Base-by-base conservation (phyloP, 2,113 vertebrate species). In the Aspiorhynchus laticeps region DNA sequence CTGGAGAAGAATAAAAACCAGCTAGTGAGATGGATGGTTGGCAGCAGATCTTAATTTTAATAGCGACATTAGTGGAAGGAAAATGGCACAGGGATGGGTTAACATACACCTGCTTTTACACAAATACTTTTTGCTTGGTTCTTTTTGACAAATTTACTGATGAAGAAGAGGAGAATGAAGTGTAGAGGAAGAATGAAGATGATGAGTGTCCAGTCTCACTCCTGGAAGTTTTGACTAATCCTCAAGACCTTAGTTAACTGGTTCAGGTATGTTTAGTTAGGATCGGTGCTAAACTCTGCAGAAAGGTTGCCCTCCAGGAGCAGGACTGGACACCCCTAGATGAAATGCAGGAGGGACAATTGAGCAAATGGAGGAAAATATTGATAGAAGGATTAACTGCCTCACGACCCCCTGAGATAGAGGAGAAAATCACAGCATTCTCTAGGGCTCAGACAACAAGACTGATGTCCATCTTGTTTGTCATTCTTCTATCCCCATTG, bases 301-400 rank as follows among this genome's bases (percentile, higher is more conserved):
- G 14, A 0, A 51, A 26, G 24, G 12, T 31, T 48, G 7, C 7
- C 43, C 75, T 53, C 43, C 5, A 28, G 41, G 74, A 48, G 12
- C 28, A 53, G 15, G 4, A 78, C 43, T 78, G 26, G 46, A 53
- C 26, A 4, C n/a, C n/a, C 26, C 17, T 31, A 0, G 7, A n/a
- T 24, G 41, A 46, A 48, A 26, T 80, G 43, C n/a, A 88, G 48
- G 36, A 59, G 65, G 75, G 41, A 71, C 80, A 56, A 75, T 33
- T 85, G 28, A 77, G 71, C 46, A 38, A 69, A 61, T 10, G 31
- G 56, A n/a, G 65, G 17, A 51, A 63, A 83, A 83, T 88, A 88
- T 82, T 87, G 87, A 87, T 81, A 71, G 80, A 86, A 84, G 81
- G 85, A 88, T 88, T 88, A 84, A 80, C 67, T 77, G 63, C 31